phyloP scores from a whole-genome alignment of 2,113 vertebrate species.

The Otis tarda region DNA sequence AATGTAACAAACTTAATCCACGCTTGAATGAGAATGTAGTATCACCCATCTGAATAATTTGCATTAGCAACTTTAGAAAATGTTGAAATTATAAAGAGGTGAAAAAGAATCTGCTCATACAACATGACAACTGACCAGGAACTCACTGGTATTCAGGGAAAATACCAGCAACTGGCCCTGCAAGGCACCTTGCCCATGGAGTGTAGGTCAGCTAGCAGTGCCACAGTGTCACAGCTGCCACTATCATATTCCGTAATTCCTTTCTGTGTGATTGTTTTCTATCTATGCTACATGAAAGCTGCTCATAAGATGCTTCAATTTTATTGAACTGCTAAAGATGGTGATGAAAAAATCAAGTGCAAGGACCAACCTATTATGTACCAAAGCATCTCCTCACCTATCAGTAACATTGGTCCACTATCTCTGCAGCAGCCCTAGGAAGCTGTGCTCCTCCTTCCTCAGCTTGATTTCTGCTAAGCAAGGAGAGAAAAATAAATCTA shows the following conservation, averaged over 20 bases:
- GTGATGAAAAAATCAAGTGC: neutral
- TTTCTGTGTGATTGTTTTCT: neutral
- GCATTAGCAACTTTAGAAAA: neutral
- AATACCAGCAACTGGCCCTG: neutral
- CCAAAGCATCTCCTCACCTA: neutral
- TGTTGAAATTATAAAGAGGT: neutral
- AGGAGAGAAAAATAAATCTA: neutral
- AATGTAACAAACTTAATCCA: neutral
- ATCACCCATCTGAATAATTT: neutral
- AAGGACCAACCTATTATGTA: neutral
- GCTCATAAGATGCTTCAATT: neutral
- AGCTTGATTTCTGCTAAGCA: neutral
- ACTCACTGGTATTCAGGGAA: neutral
- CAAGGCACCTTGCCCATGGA: fast-evolving
- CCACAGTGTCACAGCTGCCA: neutral
- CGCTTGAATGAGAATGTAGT: neutral
- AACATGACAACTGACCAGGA: neutral
- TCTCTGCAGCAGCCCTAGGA: neutral
- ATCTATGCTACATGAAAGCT: neutral
- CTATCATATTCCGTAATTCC: too few species aligned
- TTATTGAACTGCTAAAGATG: neutral
- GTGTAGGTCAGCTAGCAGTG: neutral
- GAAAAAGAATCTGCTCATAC: neutral
- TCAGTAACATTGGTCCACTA: neutral
- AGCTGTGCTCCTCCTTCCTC: neutral